A percentile compares a stretch with the other conserved stretches of the same genome.
Conservation (phyloP, 1,140 invertebrate species). For the Trichomalopsis sarcophagae region DNA sequence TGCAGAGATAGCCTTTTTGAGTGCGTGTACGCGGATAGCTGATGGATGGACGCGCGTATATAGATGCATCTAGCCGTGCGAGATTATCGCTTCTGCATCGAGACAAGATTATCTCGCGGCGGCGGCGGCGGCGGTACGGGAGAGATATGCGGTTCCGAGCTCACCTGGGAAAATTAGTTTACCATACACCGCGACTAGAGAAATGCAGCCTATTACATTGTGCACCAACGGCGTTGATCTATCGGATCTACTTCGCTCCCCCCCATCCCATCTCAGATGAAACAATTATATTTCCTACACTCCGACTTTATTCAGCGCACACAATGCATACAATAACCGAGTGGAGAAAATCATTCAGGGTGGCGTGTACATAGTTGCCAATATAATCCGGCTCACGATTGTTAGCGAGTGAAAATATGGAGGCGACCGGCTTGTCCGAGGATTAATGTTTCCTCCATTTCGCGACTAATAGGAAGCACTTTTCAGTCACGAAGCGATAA, state of each 20-base stretch:
- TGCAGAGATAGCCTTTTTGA: background rate
- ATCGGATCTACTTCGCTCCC: background rate
- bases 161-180: slow-evolving; percentile 17
- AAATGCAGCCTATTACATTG: too few relatives aligned
- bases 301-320: background rate
- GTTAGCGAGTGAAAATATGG: slow-evolving; percentile 37
- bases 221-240: background rate
- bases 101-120: slow-evolving; percentile 19
- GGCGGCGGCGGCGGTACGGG: too few relatives aligned
- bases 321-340: background rate
- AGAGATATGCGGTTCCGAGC: slow-evolving; percentile 16
- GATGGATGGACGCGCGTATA: background rate
- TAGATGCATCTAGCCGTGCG: too few relatives aligned
- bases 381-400: slow-evolving; percentile 43
- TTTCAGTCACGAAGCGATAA: slow-evolving; percentile 50
- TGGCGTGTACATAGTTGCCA: background rate
- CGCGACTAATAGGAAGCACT: slow-evolving; percentile 52
- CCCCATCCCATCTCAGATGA: background rate
- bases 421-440: slow-evolving; percentile 8
- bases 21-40: background rate
- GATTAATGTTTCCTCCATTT: slow-evolving; percentile 49
- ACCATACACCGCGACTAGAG: background rate
- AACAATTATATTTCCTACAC: background rate
- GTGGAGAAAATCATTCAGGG: background rate
- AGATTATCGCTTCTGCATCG: slow-evolving; percentile 17